A percentile compares a stretch with the other conserved stretches of the same genome.
These are phyloP conservation scores for Drosophila longiperda DNA, from an alignment of 2,888 invertebrate genomes.

Conservation along the genomic window DNA sequence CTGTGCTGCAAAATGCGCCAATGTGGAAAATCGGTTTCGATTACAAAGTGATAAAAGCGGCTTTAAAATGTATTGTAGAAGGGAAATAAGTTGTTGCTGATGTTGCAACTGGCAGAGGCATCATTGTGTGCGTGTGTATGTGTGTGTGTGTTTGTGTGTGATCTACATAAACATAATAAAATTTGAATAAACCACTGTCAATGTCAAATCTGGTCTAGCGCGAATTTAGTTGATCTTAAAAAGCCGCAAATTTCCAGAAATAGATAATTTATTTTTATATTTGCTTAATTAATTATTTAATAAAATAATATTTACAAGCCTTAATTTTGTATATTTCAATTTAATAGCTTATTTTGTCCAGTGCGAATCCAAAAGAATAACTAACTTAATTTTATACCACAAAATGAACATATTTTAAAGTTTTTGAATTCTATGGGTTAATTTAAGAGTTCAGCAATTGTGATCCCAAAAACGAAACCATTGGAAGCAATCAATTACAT, in stretches of 20 bases:
- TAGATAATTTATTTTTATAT: background rate
- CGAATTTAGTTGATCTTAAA: too few relatives aligned
- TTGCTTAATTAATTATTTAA: too few relatives aligned
- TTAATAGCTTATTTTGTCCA: background rate
- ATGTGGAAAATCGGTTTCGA: conserved; percentile 69
- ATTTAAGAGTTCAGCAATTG: background rate
- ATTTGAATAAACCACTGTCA: conserved; percentile 3
- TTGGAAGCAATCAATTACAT: background rate
- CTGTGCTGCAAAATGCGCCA: conserved; percentile 50
- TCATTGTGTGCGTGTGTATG: conserved; percentile 1
- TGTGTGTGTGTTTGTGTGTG: background rate
- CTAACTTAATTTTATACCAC: too few relatives aligned
- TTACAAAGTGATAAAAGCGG: conserved; percentile 44
- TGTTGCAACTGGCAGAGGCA: background rate
- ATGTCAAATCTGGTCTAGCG: conserved; percentile 13
- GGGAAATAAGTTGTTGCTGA: background rate
- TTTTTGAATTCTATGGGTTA: too few relatives aligned
- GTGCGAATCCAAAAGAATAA: too few relatives aligned
- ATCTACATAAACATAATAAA: background rate
- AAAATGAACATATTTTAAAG: too few relatives aligned
- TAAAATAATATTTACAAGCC: background rate
- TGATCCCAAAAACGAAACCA: background rate
- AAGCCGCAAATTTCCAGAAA: background rate
- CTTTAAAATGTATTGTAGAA: background rate
- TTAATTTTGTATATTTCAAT: background rate